Evolutionary conservation across 2,113 vertebrate species (phyloP).

Genomic region (Campylorhamphus procurvoides): DNA sequence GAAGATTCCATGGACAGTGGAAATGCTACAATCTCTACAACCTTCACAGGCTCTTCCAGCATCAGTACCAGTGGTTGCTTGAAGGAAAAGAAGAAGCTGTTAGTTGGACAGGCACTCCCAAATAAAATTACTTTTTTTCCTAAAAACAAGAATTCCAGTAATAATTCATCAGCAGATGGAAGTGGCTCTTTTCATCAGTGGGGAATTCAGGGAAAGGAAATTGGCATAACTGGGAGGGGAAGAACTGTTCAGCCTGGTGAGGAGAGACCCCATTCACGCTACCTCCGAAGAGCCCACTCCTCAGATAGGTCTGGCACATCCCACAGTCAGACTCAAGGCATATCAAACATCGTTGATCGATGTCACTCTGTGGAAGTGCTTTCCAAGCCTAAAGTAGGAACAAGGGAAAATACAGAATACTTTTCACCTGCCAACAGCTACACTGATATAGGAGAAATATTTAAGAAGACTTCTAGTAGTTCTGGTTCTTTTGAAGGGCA

Average conservation of each 20-base stretch:
- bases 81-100: conserved; percentile 83
- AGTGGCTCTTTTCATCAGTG: conserved; percentile 71
- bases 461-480: conserved; percentile 66
- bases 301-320: conserved; percentile 83
- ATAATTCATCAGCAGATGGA: conserved; percentile 67
- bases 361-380: conserved; percentile 89
- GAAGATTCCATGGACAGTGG: conserved; percentile 96
- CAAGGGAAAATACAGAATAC: conserved; percentile 49
- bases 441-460: conserved; percentile 69
- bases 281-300: conserved; percentile 90
- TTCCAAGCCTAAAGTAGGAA: conserved; percentile 63
- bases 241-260: conserved; percentile 62
- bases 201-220: conserved; percentile 65
- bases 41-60: conserved; percentile 77
- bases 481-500: conserved; percentile 69
- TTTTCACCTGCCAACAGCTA: conserved; percentile 72
- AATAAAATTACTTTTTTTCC: conserved; percentile 86
- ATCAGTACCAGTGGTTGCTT: conserved; percentile 81
- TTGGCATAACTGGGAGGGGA: conserved; percentile 45
- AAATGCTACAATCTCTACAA: conserved; percentile 95
- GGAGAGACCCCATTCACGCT: conserved; percentile 86
- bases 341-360: conserved; percentile 70
- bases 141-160: conserved; percentile 68
- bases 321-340: conserved; percentile 52
- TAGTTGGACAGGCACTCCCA: conserved; percentile 86